phyloP scores from a whole-genome alignment of 1,140 invertebrate genomes.

The Monochamus saltuarius region DNA sequence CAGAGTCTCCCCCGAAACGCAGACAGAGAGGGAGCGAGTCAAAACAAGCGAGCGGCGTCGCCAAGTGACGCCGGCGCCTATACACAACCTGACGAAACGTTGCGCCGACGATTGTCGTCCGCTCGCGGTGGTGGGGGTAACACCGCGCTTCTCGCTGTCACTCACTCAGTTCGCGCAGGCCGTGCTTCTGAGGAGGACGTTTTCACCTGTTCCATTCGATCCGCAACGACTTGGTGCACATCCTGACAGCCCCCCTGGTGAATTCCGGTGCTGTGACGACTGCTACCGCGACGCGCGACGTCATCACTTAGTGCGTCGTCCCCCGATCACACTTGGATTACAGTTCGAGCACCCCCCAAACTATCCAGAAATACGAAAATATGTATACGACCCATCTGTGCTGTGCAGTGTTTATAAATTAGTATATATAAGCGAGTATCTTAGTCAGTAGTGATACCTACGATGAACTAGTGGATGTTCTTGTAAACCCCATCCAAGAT shows the following conservation, averaged over 20 bases:
- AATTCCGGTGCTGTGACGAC: conserved; percentile 28
- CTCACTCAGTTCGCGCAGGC: conserved; percentile 52
- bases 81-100: conserved; percentile 47
- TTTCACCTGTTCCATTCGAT: conserved; percentile 30
- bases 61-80: conserved; percentile 43
- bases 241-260: conserved; percentile 3
- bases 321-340: neutral
- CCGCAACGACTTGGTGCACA: conserved; percentile 19
- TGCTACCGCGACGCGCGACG: conserved; percentile 7
- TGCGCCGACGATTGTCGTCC: conserved; percentile 45
- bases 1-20: conserved; percentile 17
- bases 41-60: conserved; percentile 28
- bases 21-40: conserved; percentile 30
- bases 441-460: conserved; percentile 1
- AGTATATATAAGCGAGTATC: neutral
- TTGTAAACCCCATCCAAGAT: conserved; percentile 36
- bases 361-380: neutral
- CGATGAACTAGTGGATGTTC: conserved; percentile 10
- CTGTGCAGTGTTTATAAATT: conserved; percentile 19
- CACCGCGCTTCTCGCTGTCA: conserved; percentile 48
- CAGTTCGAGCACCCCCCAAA: neutral
- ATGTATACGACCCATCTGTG: conserved; percentile 33
- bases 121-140: conserved; percentile 43
- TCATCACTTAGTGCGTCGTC: neutral
- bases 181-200: conserved; percentile 43